phyloP scores from a whole-genome alignment of 2,888 invertebrate species.

The Diadegma fenestrale region DNA sequence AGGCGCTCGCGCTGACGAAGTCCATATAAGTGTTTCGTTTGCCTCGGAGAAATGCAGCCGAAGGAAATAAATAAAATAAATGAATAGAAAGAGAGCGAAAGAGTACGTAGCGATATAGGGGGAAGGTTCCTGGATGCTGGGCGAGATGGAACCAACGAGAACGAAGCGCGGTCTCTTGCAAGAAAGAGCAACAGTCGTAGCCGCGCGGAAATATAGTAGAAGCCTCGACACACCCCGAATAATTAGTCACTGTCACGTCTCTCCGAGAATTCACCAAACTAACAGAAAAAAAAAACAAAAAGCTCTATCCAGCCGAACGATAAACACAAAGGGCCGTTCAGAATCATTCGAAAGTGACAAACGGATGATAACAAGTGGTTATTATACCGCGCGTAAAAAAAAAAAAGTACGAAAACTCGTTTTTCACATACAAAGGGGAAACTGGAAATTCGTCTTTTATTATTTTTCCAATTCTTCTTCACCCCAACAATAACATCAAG shows the following conservation, averaged over 20 bases:
- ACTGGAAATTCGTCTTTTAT: background rate
- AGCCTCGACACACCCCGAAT: constrained; percentile 81
- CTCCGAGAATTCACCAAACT: constrained; percentile 45
- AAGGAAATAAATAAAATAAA: constrained; percentile 79
- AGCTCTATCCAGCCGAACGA: background rate
- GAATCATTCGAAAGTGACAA: background rate
- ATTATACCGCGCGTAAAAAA: background rate
- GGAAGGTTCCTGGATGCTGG: constrained; percentile 64
- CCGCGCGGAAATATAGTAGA: constrained; percentile 44
- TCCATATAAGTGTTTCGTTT: constrained; percentile 84
- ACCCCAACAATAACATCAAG: background rate
- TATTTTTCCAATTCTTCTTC: background rate
- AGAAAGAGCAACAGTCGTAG: constrained; percentile 23
- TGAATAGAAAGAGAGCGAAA: constrained; percentile 73
- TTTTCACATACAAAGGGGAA: background rate
- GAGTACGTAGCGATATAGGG: constrained; percentile 35
- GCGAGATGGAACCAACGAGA: constrained; percentile 66
- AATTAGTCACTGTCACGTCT: constrained; percentile 84
- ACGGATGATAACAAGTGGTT: background rate
- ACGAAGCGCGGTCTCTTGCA: constrained; percentile 47
- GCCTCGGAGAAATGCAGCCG: constrained; percentile 83
- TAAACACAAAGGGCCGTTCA: constrained; percentile 26
- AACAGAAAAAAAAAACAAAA: constrained; percentile 57
- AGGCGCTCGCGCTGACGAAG: constrained; percentile 79
- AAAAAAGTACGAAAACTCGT: background rate